Conservation (phyloP, 2,113 vertebrate species). For the Actenoides hombroni region DNA sequence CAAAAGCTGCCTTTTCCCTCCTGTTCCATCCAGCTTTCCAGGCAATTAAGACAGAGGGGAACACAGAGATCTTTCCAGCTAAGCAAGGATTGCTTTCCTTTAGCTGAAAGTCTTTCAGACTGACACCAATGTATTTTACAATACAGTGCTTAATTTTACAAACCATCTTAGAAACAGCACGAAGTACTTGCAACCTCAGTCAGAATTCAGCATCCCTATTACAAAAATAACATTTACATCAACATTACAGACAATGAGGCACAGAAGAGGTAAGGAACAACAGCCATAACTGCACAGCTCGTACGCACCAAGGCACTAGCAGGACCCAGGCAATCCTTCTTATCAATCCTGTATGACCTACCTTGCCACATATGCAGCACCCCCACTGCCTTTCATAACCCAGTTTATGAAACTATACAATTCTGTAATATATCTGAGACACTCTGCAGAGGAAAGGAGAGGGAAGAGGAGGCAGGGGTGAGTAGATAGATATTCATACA, state of each 20-base stretch:
- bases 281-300: neutral
- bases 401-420: constrained; percentile 51
- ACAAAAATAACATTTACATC: neutral
- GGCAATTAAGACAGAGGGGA: constrained; percentile 3
- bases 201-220: neutral
- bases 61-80: neutral
- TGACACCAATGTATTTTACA: neutral
- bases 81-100: neutral
- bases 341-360: constrained; percentile 39
- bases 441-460: constrained; percentile 36
- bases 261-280: neutral
- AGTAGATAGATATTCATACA: constrained; percentile 22
- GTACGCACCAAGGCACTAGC: neutral
- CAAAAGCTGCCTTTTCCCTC: constrained; percentile 18
- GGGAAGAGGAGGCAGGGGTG: neutral
- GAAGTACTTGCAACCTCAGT: neutral
- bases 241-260: neutral
- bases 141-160: neutral
- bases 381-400: constrained; percentile 23
- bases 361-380: constrained; percentile 3
- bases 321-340: neutral
- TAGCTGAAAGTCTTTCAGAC: constrained; percentile 1
- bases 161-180: neutral
- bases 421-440: constrained; percentile 47
- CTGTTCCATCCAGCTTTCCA: constrained; percentile 1